These are phyloP conservation scores for Tinamus guttatus DNA, from an alignment of 2,113 vertebrate species.

Conservation along the genomic window DNA sequence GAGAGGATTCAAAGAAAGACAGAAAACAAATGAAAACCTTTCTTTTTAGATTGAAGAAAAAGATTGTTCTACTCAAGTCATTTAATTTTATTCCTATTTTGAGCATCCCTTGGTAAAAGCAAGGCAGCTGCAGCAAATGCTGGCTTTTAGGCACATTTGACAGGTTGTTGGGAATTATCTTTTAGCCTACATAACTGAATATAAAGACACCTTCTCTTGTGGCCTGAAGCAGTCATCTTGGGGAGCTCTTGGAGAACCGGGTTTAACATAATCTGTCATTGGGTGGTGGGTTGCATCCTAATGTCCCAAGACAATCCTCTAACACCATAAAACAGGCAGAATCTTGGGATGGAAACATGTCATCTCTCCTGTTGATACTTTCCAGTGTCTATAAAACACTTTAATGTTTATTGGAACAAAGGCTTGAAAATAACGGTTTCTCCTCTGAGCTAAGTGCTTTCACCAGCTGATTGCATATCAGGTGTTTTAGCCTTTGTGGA, in stretches of 20 bases:
- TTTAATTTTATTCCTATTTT: conserved; percentile 31
- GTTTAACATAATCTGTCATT: background rate
- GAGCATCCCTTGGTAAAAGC: background rate
- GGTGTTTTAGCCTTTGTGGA: conserved; percentile 39
- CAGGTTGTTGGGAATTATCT: background rate
- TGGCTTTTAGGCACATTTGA: background rate
- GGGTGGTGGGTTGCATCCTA: background rate
- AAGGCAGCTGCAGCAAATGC: background rate
- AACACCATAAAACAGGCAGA: background rate
- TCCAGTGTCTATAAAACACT: conserved; percentile 34
- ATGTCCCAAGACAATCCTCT: background rate
- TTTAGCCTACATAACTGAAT: background rate
- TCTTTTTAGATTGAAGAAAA: background rate
- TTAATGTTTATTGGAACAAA: conserved; percentile 55
- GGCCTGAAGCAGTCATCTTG: background rate
- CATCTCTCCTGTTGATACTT: conserved; percentile 8
- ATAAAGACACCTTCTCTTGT: background rate
- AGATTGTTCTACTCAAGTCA: background rate
- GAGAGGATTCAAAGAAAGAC: background rate
- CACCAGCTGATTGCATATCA: conserved; percentile 55
- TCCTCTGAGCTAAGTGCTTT: background rate
- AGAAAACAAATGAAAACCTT: background rate
- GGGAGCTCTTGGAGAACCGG: background rate
- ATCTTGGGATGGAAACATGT: background rate
- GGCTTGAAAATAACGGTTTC: conserved; percentile 56